Percentiles rank a stretch among this genome's conserved stretches.
phyloP scores from a whole-genome alignment of 1,140 invertebrate species.

The Amphibalanus amphitrite region DNA sequence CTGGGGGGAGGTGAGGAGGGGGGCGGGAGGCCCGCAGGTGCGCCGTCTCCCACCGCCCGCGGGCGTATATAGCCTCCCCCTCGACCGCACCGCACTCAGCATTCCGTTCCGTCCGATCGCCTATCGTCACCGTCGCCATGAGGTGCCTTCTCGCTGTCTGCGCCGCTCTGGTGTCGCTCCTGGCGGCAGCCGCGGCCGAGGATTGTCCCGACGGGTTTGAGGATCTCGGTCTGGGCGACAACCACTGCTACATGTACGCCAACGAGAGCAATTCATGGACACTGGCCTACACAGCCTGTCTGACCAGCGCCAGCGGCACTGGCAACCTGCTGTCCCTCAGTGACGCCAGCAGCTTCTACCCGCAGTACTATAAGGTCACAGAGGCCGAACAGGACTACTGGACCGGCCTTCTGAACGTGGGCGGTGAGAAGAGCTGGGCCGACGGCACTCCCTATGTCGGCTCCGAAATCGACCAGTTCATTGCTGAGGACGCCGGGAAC shows the following conservation, averaged over 20 bases:
- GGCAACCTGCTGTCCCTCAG: not conserved
- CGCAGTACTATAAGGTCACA: not conserved
- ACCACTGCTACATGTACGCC: not conserved
- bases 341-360: not conserved
- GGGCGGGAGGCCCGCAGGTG: too few relatives aligned
- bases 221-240: not conserved
- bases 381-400: not conserved
- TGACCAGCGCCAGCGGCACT: not conserved
- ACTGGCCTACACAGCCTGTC: not conserved
- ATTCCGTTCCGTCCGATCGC: too few relatives aligned
- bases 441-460: not conserved
- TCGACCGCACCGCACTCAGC: too few relatives aligned
- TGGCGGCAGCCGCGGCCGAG: too few relatives aligned
- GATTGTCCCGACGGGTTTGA: not conserved
- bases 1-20: too few relatives aligned
- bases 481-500: not conserved
- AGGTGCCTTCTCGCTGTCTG: not conserved
- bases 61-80: too few relatives aligned
- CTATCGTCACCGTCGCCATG: too few relatives aligned
- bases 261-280: not conserved
- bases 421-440: not conserved
- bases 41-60: too few relatives aligned
- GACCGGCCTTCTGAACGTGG: not conserved
- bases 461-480: not conserved
- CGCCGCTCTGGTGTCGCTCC: not conserved